phyloP scores from a whole-genome alignment of 2,113 vertebrate genomes.

The Peromyscus leucopus region DNA sequence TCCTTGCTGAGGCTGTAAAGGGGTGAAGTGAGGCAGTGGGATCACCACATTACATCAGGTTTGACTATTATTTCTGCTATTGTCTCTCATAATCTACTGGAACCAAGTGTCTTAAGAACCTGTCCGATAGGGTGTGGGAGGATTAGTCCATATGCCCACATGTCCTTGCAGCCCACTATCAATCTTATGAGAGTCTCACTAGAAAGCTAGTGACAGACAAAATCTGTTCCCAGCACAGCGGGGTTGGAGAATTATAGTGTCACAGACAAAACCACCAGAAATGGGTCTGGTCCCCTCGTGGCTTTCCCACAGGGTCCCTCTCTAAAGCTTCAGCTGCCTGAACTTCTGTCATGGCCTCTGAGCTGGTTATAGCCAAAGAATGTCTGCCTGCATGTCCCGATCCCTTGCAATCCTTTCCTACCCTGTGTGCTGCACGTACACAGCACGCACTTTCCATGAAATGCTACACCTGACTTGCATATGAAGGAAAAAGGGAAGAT shows the following conservation, averaged over 20 bases:
- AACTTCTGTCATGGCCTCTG: constrained; percentile 27
- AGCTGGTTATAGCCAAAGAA: constrained; percentile 27
- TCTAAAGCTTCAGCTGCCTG: constrained; percentile 49
- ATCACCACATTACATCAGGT: background rate
- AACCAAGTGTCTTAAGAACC: background rate
- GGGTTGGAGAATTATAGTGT: background rate
- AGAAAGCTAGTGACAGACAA: background rate
- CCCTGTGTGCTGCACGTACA: background rate
- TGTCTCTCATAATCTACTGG: constrained; percentile 30
- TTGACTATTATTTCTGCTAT: background rate
- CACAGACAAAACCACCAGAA: constrained; percentile 5
- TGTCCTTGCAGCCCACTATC: background rate
- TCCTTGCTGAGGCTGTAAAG: background rate
- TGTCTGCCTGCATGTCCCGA: constrained; percentile 26
- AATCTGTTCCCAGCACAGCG: background rate
- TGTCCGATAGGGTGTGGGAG: background rate
- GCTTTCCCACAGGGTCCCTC: background rate
- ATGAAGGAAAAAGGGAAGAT: background rate
- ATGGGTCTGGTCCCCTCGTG: background rate
- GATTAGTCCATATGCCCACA: background rate
- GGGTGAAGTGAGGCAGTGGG: background rate
- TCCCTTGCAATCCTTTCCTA: constrained; percentile 59
- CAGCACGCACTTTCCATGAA: background rate
- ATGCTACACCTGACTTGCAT: background rate
- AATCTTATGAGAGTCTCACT: constrained; percentile 5